Percentiles rank a stretch among this genome's conserved stretches.
Evolutionary conservation across 1,140 invertebrate species (phyloP).

Genomic region (Calycopis cecrops): DNA sequence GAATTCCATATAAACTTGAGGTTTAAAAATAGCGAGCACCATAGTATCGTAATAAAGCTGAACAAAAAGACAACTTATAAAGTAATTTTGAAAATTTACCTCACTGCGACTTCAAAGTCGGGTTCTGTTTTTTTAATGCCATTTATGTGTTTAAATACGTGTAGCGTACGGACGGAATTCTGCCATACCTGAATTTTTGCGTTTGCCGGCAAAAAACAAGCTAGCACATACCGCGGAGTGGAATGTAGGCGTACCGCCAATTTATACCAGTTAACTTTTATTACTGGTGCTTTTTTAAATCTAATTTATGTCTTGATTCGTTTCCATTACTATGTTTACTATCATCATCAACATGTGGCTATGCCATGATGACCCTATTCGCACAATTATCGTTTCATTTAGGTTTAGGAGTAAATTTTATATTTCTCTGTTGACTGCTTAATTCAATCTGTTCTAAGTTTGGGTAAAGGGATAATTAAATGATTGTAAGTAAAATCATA

Average conservation of each 20-base stretch:
- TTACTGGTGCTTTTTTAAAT: constrained; percentile 14
- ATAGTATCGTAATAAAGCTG: constrained; percentile 3
- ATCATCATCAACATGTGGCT: too few relatives aligned
- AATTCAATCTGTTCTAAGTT: too few relatives aligned
- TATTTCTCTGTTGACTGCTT: too few relatives aligned
- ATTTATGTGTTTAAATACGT: constrained; percentile 2
- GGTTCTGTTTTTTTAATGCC: constrained; percentile 9
- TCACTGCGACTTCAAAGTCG: constrained; percentile 3
- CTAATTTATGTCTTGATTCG: constrained; percentile 4
- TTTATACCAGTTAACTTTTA: constrained; percentile 29
- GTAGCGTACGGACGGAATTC: constrained; percentile 25
- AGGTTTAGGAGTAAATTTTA: too few relatives aligned
- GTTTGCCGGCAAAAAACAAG: constrained; percentile 41
- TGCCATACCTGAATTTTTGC: constrained; percentile 49
- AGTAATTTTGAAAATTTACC: constrained; percentile 2
- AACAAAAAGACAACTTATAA: not conserved
- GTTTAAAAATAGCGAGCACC: too few relatives aligned
- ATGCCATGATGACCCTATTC: too few relatives aligned
- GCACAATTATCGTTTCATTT: too few relatives aligned
- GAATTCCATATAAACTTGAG: too few relatives aligned
- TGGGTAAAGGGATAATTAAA: too few relatives aligned
- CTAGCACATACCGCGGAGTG: constrained; percentile 37
- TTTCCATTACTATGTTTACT: not conserved
- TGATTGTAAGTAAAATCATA: too few relatives aligned
- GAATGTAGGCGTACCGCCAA: constrained; percentile 56